phyloP scores from a whole-genome alignment of 2,113 vertebrate species.

The Oreocharis arfaki region DNA sequence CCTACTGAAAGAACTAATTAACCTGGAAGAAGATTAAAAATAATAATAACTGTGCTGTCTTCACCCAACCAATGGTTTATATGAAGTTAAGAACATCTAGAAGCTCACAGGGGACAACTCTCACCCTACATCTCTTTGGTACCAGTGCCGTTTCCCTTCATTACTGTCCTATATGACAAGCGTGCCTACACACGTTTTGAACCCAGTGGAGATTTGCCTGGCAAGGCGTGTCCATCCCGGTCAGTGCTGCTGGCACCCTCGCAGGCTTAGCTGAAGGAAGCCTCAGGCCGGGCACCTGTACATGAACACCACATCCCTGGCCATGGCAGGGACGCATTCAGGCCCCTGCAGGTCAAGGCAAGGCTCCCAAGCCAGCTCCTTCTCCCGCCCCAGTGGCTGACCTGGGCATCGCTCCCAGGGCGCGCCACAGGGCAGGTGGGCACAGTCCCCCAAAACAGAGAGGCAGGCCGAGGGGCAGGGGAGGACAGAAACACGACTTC shows the following conservation, averaged over 20 bases:
- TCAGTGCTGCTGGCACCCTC: neutral
- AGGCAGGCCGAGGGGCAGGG: neutral
- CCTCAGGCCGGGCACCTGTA: no score
- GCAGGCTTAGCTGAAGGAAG: neutral
- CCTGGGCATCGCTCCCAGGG: neutral
- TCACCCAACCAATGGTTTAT: neutral
- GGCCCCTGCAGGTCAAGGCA: neutral
- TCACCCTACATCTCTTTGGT: rapidly evolving
- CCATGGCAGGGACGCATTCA: rapidly evolving
- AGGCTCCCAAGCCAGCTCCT: neutral
- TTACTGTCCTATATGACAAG: rapidly evolving
- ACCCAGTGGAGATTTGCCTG: neutral
- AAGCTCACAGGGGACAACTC: neutral
- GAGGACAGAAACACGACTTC: no score
- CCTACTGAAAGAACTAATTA: neutral
- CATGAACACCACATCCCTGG: rapidly evolving
- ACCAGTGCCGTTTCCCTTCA: neutral
- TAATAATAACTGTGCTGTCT: neutral
- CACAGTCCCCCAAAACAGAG: rapidly evolving
- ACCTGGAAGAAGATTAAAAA: neutral
- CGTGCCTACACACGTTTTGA: rapidly evolving
- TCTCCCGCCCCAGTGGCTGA: neutral
- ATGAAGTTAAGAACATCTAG: neutral
- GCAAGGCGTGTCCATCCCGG: rapidly evolving
- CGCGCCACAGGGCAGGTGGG: neutral